A percentile compares a stretch with the other conserved stretches of the same genome.
phyloP scores from a whole-genome alignment of 2,888 invertebrate species.

The Oscheius sp. region DNA sequence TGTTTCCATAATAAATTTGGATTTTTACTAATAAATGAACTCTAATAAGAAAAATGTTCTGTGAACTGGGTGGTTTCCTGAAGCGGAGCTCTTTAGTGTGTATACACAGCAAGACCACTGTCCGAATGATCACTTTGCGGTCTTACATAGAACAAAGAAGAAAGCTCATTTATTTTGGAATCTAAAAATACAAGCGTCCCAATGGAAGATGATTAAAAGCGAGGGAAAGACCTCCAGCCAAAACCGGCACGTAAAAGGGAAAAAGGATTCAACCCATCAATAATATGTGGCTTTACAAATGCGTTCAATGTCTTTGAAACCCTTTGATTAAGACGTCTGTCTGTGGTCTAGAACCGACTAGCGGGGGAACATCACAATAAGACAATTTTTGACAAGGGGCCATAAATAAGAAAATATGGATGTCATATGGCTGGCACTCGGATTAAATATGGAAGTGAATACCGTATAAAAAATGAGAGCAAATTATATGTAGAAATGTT shows the following conservation, averaged over 20 bases:
- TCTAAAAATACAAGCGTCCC: not conserved
- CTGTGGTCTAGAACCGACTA: conserved; percentile 2
- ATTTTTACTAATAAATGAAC: too few species aligned
- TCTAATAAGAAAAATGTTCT: too few species aligned
- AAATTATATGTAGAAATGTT: too few species aligned
- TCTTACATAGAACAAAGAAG: not conserved
- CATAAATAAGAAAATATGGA: not conserved
- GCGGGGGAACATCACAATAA: not conserved
- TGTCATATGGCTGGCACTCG: not conserved
- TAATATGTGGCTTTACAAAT: not conserved
- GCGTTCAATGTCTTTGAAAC: not conserved
- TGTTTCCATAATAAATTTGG: too few species aligned
- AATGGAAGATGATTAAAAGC: too few species aligned
- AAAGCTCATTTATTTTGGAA: conserved; percentile 11
- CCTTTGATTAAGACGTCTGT: not conserved
- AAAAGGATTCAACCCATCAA: not conserved
- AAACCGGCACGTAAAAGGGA: conserved; percentile 8
- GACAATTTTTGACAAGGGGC: not conserved
- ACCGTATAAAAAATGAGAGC: not conserved
- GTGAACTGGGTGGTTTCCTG: too few species aligned
- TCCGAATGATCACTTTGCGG: too few species aligned
- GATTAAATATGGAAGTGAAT: too few species aligned
- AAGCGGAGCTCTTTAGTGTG: too few species aligned
- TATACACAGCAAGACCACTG: too few species aligned
- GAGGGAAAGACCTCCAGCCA: conserved; percentile 14